Evolutionary conservation across 2,797 vertebrate species (phyloP).

Genomic region (Enteromius thamalakanensis): DNA sequence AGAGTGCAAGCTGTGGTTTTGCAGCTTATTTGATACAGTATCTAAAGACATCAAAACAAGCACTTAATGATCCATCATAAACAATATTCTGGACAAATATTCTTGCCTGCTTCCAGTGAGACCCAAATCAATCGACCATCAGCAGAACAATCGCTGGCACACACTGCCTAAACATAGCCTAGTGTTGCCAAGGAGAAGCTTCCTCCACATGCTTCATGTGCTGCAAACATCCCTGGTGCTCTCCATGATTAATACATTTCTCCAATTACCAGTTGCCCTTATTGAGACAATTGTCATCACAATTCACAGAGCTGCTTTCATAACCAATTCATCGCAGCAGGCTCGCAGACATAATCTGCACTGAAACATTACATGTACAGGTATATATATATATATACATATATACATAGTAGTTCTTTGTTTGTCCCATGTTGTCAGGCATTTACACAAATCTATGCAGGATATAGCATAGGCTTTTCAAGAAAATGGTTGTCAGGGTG

Average conservation of each 20-base stretch:
- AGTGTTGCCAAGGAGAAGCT: slow-evolving; percentile 48
- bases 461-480: background rate
- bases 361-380: background rate
- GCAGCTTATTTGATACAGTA: background rate
- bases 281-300: slow-evolving; percentile 23
- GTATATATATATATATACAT: too few relatives aligned
- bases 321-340: background rate
- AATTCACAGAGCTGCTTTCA: background rate
- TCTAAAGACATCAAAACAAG: background rate
- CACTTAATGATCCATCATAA: slow-evolving; percentile 35
- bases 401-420: background rate
- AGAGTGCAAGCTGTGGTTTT: too few relatives aligned
- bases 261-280: slow-evolving; percentile 12
- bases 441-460: background rate
- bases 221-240: slow-evolving; percentile 12
- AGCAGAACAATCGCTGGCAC: slow-evolving; percentile 31
- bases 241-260: slow-evolving; percentile 45
- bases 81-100: slow-evolving; percentile 23
- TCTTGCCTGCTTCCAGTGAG: slow-evolving; percentile 22
- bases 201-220: background rate
- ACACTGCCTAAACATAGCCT: slow-evolving; percentile 42
- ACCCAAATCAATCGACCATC: slow-evolving; percentile 41
- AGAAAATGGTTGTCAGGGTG: background rate
- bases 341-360: background rate
- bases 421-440: background rate